A percentile compares a stretch with the other conserved stretches of the same genome.
phyloP scores from a whole-genome alignment of 1,140 invertebrate species.

The Campoletis sonorensis region DNA sequence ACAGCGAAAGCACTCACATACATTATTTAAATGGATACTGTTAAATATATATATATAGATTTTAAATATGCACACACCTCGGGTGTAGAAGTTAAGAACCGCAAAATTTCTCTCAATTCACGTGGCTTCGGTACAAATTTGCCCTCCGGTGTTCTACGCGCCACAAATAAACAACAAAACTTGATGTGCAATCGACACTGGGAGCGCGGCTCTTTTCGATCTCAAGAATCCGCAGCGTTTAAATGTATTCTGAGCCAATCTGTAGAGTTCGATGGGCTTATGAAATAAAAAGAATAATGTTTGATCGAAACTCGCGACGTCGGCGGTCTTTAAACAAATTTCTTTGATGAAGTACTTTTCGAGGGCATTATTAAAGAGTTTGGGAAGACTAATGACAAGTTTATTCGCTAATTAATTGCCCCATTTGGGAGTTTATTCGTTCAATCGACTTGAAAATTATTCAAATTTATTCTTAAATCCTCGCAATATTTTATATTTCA shows the following conservation, averaged over 20 bases:
- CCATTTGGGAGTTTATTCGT: neutral
- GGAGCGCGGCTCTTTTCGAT: neutral
- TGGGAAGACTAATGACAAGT: too few relatives aligned
- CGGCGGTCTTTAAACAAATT: too few relatives aligned
- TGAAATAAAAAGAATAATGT: too few relatives aligned
- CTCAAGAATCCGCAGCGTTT: neutral
- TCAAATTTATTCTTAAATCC: too few relatives aligned
- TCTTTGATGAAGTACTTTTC: too few relatives aligned
- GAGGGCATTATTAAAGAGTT: too few relatives aligned
- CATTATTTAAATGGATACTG: neutral
- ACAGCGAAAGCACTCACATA: neutral
- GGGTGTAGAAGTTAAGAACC: constrained; percentile 44
- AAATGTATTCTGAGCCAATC: neutral
- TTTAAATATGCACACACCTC: constrained; percentile 23
- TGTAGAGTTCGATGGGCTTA: too few relatives aligned
- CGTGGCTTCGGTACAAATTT: constrained; percentile 22
- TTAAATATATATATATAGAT: neutral
- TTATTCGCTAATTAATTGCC: too few relatives aligned
- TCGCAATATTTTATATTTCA: neutral
- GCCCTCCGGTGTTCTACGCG: neutral
- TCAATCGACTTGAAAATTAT: neutral
- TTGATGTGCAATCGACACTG: constrained; percentile 11
- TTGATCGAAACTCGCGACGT: too few relatives aligned
- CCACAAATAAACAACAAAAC: constrained; percentile 6
- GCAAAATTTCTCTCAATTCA: constrained; percentile 51